These are phyloP conservation scores for Eulithis prunata DNA, from an alignment of 2,888 invertebrate species.

Conservation along the genomic window DNA sequence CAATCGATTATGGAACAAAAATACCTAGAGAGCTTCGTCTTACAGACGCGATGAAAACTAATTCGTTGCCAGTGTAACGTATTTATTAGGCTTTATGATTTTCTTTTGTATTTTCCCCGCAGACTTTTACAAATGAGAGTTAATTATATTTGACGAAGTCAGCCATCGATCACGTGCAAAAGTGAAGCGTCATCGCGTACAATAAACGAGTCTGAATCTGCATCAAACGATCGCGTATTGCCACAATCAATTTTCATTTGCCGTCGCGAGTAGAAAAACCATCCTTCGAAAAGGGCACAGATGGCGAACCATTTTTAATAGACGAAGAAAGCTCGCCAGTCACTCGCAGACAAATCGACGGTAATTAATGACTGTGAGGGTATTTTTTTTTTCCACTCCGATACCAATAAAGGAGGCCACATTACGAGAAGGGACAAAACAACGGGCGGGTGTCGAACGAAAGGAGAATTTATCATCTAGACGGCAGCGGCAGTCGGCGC, in stretches of 20 bases:
- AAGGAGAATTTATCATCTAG: slow-evolving; percentile 84
- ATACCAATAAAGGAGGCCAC: slow-evolving; percentile 74
- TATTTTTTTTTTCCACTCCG: slow-evolving; percentile 69
- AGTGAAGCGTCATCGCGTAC: slow-evolving; percentile 63
- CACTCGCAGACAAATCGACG: slow-evolving; percentile 77
- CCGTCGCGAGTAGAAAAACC: slow-evolving; percentile 42
- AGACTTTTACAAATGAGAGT: slow-evolving; percentile 46
- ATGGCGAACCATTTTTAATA: slow-evolving; percentile 76
- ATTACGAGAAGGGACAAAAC: slow-evolving; percentile 76
- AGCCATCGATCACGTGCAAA: slow-evolving; percentile 67
- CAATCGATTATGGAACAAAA: slow-evolving; percentile 23
- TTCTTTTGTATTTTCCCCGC: slow-evolving; percentile 32
- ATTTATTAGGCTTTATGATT: slow-evolving; percentile 26
- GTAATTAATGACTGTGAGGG: slow-evolving; percentile 80
- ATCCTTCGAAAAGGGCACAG: slow-evolving; percentile 59
- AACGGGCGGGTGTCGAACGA: slow-evolving; percentile 81
- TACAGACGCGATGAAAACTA: slow-evolving; percentile 15
- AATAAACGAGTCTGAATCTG: slow-evolving; percentile 68
- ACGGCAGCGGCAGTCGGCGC: slow-evolving; percentile 77
- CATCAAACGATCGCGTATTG: slow-evolving; percentile 75
- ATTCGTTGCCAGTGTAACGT: slow-evolving; percentile 19
- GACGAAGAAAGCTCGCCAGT: slow-evolving; percentile 76
- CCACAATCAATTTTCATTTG: slow-evolving; percentile 75
- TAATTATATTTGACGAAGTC: slow-evolving; percentile 46
- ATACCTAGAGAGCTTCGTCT: neutral